Evolutionary conservation across 2,888 invertebrate genomes (phyloP).

Genomic region (Ornithoptera priamus): DNA sequence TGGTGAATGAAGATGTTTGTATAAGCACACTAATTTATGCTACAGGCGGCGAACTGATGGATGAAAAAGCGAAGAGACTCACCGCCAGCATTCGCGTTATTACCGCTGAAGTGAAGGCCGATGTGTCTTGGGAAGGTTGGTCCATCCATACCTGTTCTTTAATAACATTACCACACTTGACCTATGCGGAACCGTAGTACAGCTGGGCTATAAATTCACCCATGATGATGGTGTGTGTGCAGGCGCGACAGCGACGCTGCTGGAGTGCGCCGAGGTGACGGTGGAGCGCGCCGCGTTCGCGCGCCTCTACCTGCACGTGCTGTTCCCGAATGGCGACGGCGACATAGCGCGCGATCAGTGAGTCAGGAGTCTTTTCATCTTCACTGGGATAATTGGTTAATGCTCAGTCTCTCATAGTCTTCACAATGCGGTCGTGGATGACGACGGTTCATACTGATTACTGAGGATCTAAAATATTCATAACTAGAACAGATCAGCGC

Average conservation of each 20-base stretch:
- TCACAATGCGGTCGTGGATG: no score
- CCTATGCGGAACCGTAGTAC: no score
- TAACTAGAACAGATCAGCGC: no score
- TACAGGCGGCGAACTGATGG: constrained; percentile 82
- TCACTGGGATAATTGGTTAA: not conserved
- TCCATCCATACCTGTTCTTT: not conserved
- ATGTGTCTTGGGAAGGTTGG: constrained; percentile 86
- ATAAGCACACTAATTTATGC: not conserved
- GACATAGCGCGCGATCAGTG: constrained; percentile 95
- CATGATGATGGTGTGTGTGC: constrained; percentile 21
- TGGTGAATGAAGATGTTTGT: no score
- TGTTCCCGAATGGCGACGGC: constrained; percentile 98
- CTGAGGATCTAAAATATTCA: no score
- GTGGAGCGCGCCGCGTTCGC: constrained; percentile 96
- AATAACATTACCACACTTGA: not conserved
- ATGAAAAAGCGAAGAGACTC: constrained; percentile 94
- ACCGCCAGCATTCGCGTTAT: constrained; percentile 88
- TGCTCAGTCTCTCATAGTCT: no score
- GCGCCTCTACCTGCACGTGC: constrained; percentile 93
- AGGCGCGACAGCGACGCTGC: constrained; percentile 86
- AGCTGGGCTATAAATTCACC: not conserved
- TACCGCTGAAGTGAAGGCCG: constrained; percentile 84
- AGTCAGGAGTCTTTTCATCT: constrained; percentile 49
- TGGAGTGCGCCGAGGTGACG: constrained; percentile 88
- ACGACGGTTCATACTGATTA: no score